phyloP scores from a whole-genome alignment of 2,797 vertebrate genomes.

The Gymnodraco acuticeps region DNA sequence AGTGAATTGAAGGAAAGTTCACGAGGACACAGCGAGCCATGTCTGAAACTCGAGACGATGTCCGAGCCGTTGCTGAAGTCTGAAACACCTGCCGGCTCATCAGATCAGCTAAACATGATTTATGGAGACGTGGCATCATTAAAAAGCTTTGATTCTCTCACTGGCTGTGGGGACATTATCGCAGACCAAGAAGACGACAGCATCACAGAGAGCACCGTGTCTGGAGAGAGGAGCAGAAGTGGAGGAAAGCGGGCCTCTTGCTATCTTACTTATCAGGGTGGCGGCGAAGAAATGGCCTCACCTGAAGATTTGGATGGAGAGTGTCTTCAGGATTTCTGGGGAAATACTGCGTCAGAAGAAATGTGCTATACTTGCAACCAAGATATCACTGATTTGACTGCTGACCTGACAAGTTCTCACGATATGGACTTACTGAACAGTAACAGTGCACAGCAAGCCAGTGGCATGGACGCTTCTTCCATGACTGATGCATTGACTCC shows the following conservation, averaged over 20 bases:
- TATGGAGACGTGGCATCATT: conserved; percentile 94
- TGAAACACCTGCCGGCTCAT: conserved; percentile 75
- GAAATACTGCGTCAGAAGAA: conserved; percentile 72
- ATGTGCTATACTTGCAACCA: conserved; percentile 77
- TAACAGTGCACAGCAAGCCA: conserved; percentile 74
- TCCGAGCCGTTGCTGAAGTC: conserved; percentile 63
- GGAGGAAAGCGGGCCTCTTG: conserved; percentile 92
- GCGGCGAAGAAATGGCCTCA: conserved; percentile 97
- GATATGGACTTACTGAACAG: conserved; percentile 75
- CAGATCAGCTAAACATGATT: conserved; percentile 88
- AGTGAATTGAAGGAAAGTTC: conserved; percentile 40
- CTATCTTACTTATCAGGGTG: conserved; percentile 96
- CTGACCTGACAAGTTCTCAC: conserved; percentile 77
- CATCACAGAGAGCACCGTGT: conserved; percentile 90
- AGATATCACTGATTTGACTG: conserved; percentile 71
- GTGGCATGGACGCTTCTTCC: conserved; percentile 73
- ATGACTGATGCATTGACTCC: conserved; percentile 90
- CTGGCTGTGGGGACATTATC: conserved; percentile 97
- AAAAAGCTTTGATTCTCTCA: conserved; percentile 98
- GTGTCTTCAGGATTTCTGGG: conserved; percentile 87
- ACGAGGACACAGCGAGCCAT: conserved; percentile 66
- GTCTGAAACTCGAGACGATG: conserved; percentile 72
- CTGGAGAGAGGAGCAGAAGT: conserved; percentile 90
- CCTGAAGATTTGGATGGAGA: conserved; percentile 91
- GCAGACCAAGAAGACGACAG: conserved; percentile 96